Evolutionary conservation across 2,113 vertebrate species (phyloP).

Genomic region (Tinamus guttatus): DNA sequence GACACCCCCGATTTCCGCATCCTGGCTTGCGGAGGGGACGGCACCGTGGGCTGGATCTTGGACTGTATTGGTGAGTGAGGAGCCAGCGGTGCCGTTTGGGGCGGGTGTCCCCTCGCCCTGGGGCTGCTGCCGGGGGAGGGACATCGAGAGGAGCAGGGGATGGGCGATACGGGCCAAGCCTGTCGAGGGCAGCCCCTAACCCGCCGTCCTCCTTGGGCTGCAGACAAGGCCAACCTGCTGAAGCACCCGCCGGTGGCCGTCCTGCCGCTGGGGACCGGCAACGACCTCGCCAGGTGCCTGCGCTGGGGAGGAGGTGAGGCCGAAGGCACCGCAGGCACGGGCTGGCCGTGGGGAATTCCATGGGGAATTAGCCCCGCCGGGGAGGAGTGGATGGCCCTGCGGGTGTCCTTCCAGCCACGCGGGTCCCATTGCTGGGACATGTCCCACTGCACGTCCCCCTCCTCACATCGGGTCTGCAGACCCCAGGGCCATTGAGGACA

Average conservation of each 20-base stretch:
- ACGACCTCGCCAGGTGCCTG: conserved; percentile 83
- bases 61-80: conserved; percentile 81
- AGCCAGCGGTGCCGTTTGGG: background rate
- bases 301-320: conserved; percentile 85
- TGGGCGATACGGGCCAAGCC: background rate
- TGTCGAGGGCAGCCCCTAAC: background rate
- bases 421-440: background rate
- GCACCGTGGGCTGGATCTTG: conserved; percentile 83
- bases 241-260: conserved; percentile 80
- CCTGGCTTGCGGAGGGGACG: conserved; percentile 81
- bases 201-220: background rate
- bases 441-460: no score
- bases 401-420: no score
- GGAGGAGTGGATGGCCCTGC: background rate
- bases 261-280: conserved; percentile 82
- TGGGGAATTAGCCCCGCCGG: background rate
- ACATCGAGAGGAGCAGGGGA: background rate
- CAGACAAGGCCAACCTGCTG: conserved; percentile 78
- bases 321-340: accelerated
- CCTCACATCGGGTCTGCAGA: background rate
- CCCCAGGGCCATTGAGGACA: background rate
- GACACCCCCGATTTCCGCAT: conserved; percentile 81
- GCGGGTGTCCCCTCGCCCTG: background rate
- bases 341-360: no score
- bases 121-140: background rate